A percentile compares a stretch with the other conserved stretches of the same genome.
These are phyloP conservation scores for Rhogogaster chlorosoma DNA, from an alignment of 2,888 invertebrate species.

Conservation along the genomic window DNA sequence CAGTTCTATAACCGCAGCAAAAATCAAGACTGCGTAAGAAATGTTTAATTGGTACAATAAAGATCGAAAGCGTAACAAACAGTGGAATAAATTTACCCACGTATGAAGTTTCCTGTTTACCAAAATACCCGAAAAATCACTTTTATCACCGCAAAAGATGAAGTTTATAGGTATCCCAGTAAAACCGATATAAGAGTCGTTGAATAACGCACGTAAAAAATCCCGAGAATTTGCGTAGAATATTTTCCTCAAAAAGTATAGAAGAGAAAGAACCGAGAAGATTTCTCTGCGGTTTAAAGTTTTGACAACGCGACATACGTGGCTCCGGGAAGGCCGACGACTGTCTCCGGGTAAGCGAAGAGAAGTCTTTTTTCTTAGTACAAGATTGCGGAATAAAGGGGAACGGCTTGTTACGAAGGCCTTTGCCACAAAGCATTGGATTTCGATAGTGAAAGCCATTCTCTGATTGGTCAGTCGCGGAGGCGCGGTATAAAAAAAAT, in stretches of 20 bases:
- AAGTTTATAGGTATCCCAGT: background rate
- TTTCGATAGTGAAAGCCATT: slow-evolving; percentile 68
- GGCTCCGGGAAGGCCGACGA: background rate
- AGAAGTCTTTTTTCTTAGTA: background rate
- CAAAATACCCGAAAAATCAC: background rate
- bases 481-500: slow-evolving; percentile 54
- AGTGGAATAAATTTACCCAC: background rate
- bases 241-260: background rate
- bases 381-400: slow-evolving; percentile 27
- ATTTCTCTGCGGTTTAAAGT: background rate
- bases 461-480: slow-evolving; percentile 54
- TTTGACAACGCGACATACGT: slow-evolving; percentile 10
- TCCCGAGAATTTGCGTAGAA: background rate
- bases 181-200: background rate
- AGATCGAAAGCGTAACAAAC: background rate
- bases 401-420: slow-evolving; percentile 55
- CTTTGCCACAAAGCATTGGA: slow-evolving; percentile 63
- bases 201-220: background rate
- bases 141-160: background rate
- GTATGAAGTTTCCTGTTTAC: background rate
- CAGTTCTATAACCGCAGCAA: background rate
- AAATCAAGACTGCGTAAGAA: background rate
- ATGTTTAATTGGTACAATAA: background rate
- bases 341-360: background rate
- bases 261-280: background rate